Base-by-base conservation (phyloP, 2,888 invertebrate species). In the Adelphocoris suturalis region DNA sequence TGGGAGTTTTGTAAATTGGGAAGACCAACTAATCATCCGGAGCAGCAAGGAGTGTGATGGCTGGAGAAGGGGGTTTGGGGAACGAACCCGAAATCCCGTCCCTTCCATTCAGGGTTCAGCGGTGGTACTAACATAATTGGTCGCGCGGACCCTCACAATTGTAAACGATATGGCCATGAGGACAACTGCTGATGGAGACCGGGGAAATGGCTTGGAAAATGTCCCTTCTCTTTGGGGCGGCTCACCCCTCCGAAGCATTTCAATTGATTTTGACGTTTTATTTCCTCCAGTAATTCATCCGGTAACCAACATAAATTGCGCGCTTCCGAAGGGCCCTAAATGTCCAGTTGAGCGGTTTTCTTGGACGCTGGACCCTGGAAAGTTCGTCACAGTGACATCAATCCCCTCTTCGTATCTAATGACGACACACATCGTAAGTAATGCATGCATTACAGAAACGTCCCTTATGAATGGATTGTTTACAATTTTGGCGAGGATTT, bases 171-270 rank as follows among this genome's bases (percentile, higher is more conserved):
- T 16, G 47, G 52, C 52, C 47, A 82, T 46, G 46, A 52, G 47
- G 47, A 82, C 82, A 82, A 82, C 82, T 82, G 82, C 52, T 52
- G 82, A 82, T 82, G 52, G 82, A 52, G 27, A 52, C 82, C 47
- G 47, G 19, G 78, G 78, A 52, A 82, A 82, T 82, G 82, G 82
- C 82, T 82, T 52, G 82, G 82, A 82, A 82, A 52, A 82, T 16
- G 78, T 47, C 47, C 28, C 78, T 78, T 78, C 47, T 68, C 68
- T 68, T n/a, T 14, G 14, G 57, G 16, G n/a, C 76, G 14, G 27
- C 47, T 78, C 78, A 78, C 47, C 47, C 78, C 78, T 19, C 78
- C 28, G n/a, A 11, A 78, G 78, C 78, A 78, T 78, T 78, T 78
- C 78, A 78, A 78, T 78, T 78, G 78, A 78, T 78, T 78, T 78